Base-by-base conservation (phyloP, 1,140 invertebrate genomes). In the Oedothorax gibbosus region DNA sequence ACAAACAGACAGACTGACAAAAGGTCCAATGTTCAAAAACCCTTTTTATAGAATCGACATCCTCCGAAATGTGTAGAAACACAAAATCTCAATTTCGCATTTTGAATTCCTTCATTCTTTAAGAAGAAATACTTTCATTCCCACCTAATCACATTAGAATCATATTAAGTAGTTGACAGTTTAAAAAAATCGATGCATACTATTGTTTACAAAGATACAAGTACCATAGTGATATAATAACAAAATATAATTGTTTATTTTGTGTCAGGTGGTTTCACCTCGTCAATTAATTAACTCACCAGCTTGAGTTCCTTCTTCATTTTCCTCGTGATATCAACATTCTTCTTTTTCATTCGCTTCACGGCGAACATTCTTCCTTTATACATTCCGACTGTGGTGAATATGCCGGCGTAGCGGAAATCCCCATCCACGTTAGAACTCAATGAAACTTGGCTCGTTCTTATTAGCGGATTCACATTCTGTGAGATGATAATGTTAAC, bases 291-390 rank as follows among this genome's bases (percentile, higher is more conserved):
- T 56, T 18, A 3, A 62, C 88, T 87, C 83, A 89, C 95, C 90
- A 96, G 92, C 93, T 98, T 98, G 68, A 99, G 92, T 91, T 99
- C 96, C 88, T 97, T 97, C 89, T 98, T 98, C 92, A 98, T 97
- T 88, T 95, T 94, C 72, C 97, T 91, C 0, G 93, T 97, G 12
- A 98, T 95, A 87, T 98, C 97, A 49, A 98, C 94, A 56, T 94
- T 94, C 90, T 96, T 96, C 88, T 96, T 95, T 73, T 94, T 92
- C 1, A 98, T 92, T 75, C 94, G 93, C 88, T 98, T 98, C 15
- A 99, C 93, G 0, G 97, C 96, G 57, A 98, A 94, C 14, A 94
- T 92, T 88, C 94, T 92, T 0, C 96, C 97, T 87, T 95, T 94
- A 90, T 98, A 98, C 50, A 96, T 93, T 0, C 96, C 97, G 8